These are phyloP conservation scores for Caerostris extrusa DNA, from an alignment of 1,140 invertebrate species.

Conservation along the genomic window DNA sequence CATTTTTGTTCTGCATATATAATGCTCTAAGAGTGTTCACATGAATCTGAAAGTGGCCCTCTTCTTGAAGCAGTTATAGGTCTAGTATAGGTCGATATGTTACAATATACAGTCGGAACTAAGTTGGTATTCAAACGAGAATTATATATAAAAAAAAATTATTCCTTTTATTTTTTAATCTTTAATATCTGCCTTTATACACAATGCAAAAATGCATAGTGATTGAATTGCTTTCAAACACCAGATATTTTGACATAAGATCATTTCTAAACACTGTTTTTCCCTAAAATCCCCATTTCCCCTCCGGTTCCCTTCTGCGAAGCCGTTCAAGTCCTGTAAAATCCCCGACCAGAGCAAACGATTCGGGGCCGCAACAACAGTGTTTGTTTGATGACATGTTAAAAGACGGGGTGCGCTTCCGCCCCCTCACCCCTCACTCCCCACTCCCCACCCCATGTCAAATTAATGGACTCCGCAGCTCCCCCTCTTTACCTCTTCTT, in stretches of 20 bases:
- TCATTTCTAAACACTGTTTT: neutral
- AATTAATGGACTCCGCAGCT: slow-evolving; percentile 69
- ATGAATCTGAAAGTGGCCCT: too few species aligned
- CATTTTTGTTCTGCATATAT: too few species aligned
- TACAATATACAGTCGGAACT: too few species aligned
- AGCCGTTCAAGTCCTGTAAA: neutral
- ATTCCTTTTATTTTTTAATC: too few species aligned
- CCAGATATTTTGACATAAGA: neutral
- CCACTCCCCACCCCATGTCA: neutral
- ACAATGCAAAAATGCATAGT: too few species aligned
- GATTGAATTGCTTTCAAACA: too few species aligned
- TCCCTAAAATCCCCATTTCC: neutral
- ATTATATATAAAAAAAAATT: too few species aligned
- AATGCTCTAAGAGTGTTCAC: too few species aligned
- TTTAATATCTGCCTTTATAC: too few species aligned
- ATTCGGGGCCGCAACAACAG: slow-evolving; percentile 47
- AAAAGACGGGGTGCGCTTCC: slow-evolving; percentile 48
- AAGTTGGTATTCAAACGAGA: too few species aligned
- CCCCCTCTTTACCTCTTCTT: slow-evolving; percentile 64
- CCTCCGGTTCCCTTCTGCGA: slow-evolving; percentile 11
- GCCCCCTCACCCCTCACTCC: neutral
- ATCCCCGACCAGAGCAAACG: slow-evolving; percentile 42
- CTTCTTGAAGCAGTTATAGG: too few species aligned
- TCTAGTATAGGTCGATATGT: too few species aligned
- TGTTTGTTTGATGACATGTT: slow-evolving; percentile 77